phyloP scores from a whole-genome alignment of 2,113 vertebrate genomes.

The Brachypteracias leptosomus region DNA sequence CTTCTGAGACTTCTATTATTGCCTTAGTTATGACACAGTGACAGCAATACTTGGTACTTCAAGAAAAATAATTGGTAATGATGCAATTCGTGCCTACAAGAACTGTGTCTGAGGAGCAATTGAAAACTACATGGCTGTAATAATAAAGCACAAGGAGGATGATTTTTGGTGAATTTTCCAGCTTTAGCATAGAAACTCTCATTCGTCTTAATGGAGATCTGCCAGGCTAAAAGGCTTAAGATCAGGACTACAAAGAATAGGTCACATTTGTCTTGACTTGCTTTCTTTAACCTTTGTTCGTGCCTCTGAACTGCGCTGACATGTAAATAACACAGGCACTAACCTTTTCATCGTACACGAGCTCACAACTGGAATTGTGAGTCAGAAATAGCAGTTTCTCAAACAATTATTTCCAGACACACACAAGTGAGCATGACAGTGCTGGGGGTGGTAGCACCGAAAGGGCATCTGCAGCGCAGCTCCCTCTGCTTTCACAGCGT shows the following conservation, averaged over 20 bases:
- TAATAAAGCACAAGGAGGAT: neutral
- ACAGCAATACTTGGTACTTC: neutral
- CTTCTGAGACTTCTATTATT: conserved; percentile 12
- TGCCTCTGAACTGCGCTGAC: neutral
- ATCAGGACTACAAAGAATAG: neutral
- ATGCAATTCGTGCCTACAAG: neutral
- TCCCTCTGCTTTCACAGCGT: neutral
- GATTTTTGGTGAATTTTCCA: neutral
- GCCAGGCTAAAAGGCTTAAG: neutral
- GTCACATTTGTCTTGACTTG: neutral
- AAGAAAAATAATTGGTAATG: neutral
- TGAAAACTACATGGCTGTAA: neutral
- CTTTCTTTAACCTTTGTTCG: neutral
- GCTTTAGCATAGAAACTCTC: neutral
- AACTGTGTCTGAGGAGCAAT: neutral
- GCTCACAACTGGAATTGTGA: neutral
- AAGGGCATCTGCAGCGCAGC: neutral
- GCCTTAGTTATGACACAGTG: neutral
- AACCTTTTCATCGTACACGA: neutral
- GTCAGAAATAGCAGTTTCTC: neutral
- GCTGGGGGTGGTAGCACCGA: neutral
- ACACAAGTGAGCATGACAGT: neutral
- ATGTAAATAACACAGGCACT: neutral
- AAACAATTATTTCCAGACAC: neutral
- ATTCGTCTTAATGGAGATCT: neutral